Evolutionary conservation across 1,140 invertebrate species (phyloP), one percentile per base, ranked within the genome.

Genomic region (Cotesia typhae): DNA sequence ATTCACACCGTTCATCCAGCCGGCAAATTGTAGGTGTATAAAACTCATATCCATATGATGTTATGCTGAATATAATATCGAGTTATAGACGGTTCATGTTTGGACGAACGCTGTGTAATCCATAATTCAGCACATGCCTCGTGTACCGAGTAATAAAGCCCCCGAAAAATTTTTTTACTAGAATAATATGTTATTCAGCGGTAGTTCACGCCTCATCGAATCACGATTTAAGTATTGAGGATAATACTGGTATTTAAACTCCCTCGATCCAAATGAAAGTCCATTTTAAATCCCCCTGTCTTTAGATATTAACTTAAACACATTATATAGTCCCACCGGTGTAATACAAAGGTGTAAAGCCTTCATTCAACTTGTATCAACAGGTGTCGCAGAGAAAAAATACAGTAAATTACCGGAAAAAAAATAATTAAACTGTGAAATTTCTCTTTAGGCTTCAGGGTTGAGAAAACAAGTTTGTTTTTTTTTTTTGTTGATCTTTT

Each of bases 131-230:
- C 57, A 20, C 17, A 59, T 59, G 57, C 14, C 57, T 59, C 47
- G 64, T 47, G 60, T 63, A 36, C 14, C 5, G 10, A 37, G 20
- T 65, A 4, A 37, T 12, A 38, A 37, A n/a, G 41, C 61, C 70
- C 47, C 70, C 63, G 64, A 72, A 67, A 72, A 72, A 57, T 35
- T 59, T 41, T 72, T 67, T 17, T 47, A 36, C n/a, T 35, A 57
- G 63, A 38, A 72, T 72, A 52, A 51, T 51, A 66, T 51, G 51
- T 38, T 67, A 67, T 72, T 67, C 61, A 72, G 57, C 47, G 38
- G 68, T 70, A 38, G 68, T 63, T 47, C 41, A 70, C 63, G 70
- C 64, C 64, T 72, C 70, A 72, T 72, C 63, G 70, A 66, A 63
- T 57, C 66, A 57, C 36, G 9, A 64, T 64, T 37, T 3, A 47